These are phyloP conservation scores for Epiblema foenella DNA, from an alignment of 2,888 invertebrate species.

Conservation along the genomic window DNA sequence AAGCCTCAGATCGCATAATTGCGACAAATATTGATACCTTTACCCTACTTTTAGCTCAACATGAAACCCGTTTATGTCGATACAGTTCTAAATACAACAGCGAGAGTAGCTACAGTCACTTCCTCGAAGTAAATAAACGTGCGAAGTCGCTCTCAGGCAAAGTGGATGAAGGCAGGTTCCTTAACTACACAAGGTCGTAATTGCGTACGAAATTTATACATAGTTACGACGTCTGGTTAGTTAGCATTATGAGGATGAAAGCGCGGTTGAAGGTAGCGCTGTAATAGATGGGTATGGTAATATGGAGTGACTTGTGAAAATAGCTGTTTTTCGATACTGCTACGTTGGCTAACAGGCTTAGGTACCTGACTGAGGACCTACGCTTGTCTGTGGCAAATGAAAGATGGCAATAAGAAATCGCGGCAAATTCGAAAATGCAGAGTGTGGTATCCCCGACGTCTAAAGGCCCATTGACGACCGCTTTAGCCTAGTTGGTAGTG, in stretches of 20 bases:
- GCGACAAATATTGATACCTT: too few species aligned
- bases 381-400: too few species aligned
- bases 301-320: slow-evolving; percentile 7
- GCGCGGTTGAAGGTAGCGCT: not conserved
- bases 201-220: not conserved
- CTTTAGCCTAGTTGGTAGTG: too few species aligned
- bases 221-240: not conserved
- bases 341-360: too few species aligned
- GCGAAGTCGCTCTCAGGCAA: slow-evolving; percentile 9
- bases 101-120: not conserved
- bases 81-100: not conserved
- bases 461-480: too few species aligned
- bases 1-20: too few species aligned
- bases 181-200: not conserved
- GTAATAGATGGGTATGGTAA: slow-evolving; percentile 30
- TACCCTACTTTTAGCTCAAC: not conserved
- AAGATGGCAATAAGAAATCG: too few species aligned
- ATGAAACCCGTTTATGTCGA: not conserved
- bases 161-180: not conserved
- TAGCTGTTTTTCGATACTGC: not conserved
- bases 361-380: too few species aligned
- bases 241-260: not conserved
- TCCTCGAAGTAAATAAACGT: slow-evolving; percentile 1
- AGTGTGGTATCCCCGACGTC: too few species aligned
- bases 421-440: too few species aligned